Evolutionary conservation across 1,140 invertebrate genomes (phyloP), one percentile per base, ranked within the genome.

Genomic region (Scaptomyza hsui): DNA sequence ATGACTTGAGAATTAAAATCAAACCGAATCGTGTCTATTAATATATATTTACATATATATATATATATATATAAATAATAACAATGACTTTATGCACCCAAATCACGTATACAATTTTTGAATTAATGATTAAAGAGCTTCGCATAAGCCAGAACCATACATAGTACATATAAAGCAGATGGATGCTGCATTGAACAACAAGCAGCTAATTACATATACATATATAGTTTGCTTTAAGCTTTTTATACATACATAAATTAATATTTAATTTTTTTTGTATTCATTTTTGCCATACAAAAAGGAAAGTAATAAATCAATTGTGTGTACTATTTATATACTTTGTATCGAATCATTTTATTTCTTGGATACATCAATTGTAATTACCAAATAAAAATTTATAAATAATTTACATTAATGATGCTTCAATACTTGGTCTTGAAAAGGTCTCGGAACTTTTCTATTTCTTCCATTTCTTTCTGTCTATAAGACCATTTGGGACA

Each of bases 241-340:
- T 86, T 86, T 86, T 86, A 86, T 86, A 86, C 73, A 85, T 88
- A 83, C 71, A 74, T 65, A 69, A 77, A 79, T 82, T 82, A 86
- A 86, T 82, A 86, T 89, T 88, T 88, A 86, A 85, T 82, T 86
- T 88, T 86, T 86, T 86, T 86, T 77, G 78, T 86, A 81, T 82
- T 86, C 55, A 89, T 88, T 86, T 86, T 88, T 88, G 82, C 82
- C 82, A 88, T 88, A 88, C 71, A 80, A 81, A 89, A 88, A 88
- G 62, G 62, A 88, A 88, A 57, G 65, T 65, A 80, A 86, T 81
- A 82, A 82, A 82, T 71, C 71, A 65, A 77, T 68, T 75, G 82
- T 88, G 71, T 78, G 78, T 75, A 88, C 71, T 78, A 85, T 78
- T 83, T 68, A 83, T 21, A 42, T 26, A 32, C 19, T 44, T 13